Base-by-base conservation (phyloP, 1,140 invertebrate genomes). In the Bicyclus anynana region DNA sequence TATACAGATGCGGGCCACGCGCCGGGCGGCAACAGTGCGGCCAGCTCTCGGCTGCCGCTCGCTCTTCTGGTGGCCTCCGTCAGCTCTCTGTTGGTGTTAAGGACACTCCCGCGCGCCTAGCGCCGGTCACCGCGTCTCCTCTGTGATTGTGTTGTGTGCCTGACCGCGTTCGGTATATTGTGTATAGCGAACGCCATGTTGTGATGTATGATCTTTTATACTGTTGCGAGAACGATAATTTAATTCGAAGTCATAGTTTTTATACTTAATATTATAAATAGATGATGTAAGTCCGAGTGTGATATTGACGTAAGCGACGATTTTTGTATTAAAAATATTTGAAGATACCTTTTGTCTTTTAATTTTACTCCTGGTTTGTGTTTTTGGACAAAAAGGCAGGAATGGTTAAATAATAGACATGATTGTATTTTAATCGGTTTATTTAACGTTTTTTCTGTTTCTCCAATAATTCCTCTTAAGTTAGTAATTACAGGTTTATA, bases 401-500 rank as follows among this genome's bases (percentile, higher is more conserved):
- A 16, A 2, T 20, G 18, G 14, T 17, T 52, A 80, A 84, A 79
- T 80, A 65, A 85, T 46, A 76, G 69, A 61, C 69, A 57, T 74
- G 58, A 69, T 76, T 78, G 67, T 81, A 79, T 85, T 85, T 87
- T 85, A 79, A 84, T 86, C 74, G 78, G 83, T 86, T 87, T 87
- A 87, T 87, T 87, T 84, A 87, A 85, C 82, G 81, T 82, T 84
- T 80, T n/a, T 84, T 82, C 75, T 81, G 77, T 76, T 79, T 85
- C 78, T 83, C 81, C 81, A 85, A 87, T 87, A 87, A 87, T 87
- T 85, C 76, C 71, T 79, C 84, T 87, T 87, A 87, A 80, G 73
- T 84, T 84, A 87, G 75, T 87, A 88, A 88, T 88, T 88, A 88
- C 81, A 88, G 79, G 76, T 84, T 88, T 86, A 87, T 84, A 78